Evolutionary conservation across 1,140 invertebrate genomes (phyloP), one percentile per base, ranked within the genome.

Genomic region (Sitophilus oryzae): DNA sequence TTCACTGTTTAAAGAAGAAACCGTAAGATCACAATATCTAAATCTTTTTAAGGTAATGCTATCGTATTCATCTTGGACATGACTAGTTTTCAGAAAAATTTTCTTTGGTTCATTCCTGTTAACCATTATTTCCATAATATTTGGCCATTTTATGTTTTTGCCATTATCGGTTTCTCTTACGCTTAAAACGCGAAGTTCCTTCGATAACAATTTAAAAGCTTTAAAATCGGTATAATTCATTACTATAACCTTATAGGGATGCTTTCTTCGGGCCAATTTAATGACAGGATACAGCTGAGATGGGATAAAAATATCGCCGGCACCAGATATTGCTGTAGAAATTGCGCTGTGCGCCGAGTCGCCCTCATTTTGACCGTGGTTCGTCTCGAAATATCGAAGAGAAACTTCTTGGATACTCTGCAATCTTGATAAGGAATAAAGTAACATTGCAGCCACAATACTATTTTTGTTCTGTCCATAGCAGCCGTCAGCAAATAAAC

Each of bases 361-460:
- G 2, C 51, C 41, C 36, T 52, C 42, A 36, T 30, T 52, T 37
- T 52, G 51, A 9, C 51, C 51, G 23, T 52, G 51, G 34, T 52
- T 45, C 1, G 42, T 36, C 18, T 11, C 41, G 18, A 52, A 52
- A 21, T 23, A 52, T 14, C 42, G 40, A 5, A 52, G 19, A 10
- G 44, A 21, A 11, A 52, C 47, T 52, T 52, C 51, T 37, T 48
- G 1, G 16, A 46, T 25, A 19, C 23, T 14, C 1, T 15, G 5
- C 11, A 18, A 30, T 18, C 15, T 18, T 1, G 15, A 16, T 10
- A 52, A 9, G 16, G 40, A 18, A 34, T 48, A 37, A 3, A 52
- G 16, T 14, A 52, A 25, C 44, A 45, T 45, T 18, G 42, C n/a
- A 14, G 51, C 25, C 10, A 46, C 20, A 6, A 52, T 34, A 2